These are phyloP conservation scores for Tiliacea aurago DNA, from an alignment of 2,888 invertebrate species.

Conservation along the genomic window DNA sequence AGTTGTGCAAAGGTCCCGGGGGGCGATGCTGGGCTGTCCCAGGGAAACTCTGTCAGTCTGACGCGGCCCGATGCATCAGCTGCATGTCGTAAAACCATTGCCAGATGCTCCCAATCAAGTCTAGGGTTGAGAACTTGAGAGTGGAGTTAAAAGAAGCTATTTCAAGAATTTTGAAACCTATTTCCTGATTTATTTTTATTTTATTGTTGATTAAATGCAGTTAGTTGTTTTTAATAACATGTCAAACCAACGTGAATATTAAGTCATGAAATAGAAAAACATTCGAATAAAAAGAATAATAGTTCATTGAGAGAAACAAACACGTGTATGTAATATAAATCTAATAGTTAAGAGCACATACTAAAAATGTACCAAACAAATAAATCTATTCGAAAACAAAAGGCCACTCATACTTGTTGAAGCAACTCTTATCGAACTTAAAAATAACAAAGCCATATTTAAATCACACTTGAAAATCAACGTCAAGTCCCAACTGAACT, in stretches of 20 bases:
- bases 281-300: slow-evolving; percentile 12
- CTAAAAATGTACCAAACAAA: slow-evolving; percentile 43
- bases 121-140: slow-evolving; percentile 49
- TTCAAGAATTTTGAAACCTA: background rate
- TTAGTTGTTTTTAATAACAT: slow-evolving; percentile 16
- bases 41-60: slow-evolving; percentile 67
- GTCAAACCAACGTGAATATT: background rate
- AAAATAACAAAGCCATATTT: slow-evolving; percentile 57
- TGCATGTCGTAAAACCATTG: slow-evolving; percentile 69
- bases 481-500: slow-evolving; percentile 76
- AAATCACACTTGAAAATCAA: slow-evolving; percentile 62
- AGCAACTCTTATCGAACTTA: slow-evolving; percentile 38
- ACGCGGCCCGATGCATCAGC: slow-evolving; percentile 66
- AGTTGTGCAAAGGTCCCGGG: slow-evolving; percentile 66
- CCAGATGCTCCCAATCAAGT: slow-evolving; percentile 80
- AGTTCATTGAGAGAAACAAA: slow-evolving; percentile 32
- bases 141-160: slow-evolving; percentile 10
- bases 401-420: slow-evolving; percentile 38
- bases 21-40: slow-evolving; percentile 56
- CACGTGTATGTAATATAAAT: slow-evolving; percentile 44
- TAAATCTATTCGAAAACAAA: slow-evolving; percentile 52
- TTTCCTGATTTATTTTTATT: background rate
- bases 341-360: slow-evolving; percentile 39
- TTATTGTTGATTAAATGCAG: background rate
- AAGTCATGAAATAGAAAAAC: slow-evolving; percentile 20